A percentile compares a stretch with the other conserved stretches of the same genome.
These are phyloP conservation scores for Hyperoodon ampullatus DNA, from an alignment of 2,113 vertebrate genomes.

Conservation along the genomic window DNA sequence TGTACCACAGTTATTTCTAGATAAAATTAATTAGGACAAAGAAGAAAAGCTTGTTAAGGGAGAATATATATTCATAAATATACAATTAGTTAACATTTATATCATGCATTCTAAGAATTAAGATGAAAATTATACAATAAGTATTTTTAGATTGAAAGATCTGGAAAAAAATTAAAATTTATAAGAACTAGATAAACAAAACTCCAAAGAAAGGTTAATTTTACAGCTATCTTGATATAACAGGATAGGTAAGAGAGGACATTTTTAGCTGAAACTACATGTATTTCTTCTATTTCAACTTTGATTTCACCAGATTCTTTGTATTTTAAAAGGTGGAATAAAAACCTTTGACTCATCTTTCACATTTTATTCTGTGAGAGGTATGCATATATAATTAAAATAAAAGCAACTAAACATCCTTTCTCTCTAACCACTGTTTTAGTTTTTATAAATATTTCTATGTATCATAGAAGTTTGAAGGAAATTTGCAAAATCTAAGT, in stretches of 20 bases:
- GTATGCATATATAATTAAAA: not conserved
- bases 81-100: not conserved
- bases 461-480: not conserved
- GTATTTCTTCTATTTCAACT: not conserved
- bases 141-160: not conserved
- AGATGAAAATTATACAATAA: not conserved
- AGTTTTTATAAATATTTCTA: not conserved
- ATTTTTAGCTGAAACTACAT: not conserved
- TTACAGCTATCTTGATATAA: not conserved
- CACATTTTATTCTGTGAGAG: not conserved
- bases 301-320: not conserved
- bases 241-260: accelerated
- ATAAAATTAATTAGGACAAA: not conserved
- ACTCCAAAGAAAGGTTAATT: not conserved
- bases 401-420: not conserved
- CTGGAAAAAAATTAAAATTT: not conserved
- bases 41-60: not conserved
- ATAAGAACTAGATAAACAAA: not conserved
- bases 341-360: not conserved
- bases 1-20: not conserved
- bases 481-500: not conserved
- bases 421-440: not conserved
- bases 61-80: not conserved
- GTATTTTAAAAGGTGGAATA: not conserved
- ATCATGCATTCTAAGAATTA: not conserved